Conservation (phyloP, 2,888 invertebrate species). For the Caenorhabditis macrosperma region DNA sequence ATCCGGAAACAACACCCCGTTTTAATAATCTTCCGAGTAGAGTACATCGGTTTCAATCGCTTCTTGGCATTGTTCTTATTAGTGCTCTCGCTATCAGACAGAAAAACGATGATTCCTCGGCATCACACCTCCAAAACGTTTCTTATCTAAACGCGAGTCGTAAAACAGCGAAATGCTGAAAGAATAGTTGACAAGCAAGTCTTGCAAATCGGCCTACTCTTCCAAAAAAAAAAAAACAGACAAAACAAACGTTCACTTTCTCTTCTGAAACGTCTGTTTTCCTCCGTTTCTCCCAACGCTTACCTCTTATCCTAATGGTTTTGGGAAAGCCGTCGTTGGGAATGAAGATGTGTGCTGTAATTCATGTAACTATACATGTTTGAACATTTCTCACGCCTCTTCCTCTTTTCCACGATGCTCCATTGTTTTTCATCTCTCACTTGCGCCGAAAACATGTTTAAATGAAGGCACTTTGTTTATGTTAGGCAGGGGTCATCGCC, state of each 20-base stretch:
- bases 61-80: neutral
- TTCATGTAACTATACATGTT: slow-evolving; percentile 12
- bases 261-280: neutral
- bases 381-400: slow-evolving; percentile 21
- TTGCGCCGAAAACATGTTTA: neutral
- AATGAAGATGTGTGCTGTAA: neutral
- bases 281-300: neutral
- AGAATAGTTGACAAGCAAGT: neutral
- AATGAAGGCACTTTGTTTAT: slow-evolving; percentile 27
- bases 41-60: neutral
- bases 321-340: neutral
- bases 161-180: neutral
- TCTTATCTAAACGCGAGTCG: neutral
- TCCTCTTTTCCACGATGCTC: neutral
- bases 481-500: neutral
- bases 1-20: neutral
- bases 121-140: slow-evolving; percentile 2
- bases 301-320: neutral
- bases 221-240: neutral
- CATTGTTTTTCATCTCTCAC: neutral
- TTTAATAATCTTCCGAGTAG: neutral
- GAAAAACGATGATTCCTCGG: slow-evolving; percentile 25
- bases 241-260: neutral
- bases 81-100: neutral
- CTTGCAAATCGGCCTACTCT: neutral